Evolutionary conservation across 2,113 vertebrate species (phyloP), one percentile per base, ranked within the genome.

Genomic region (Sitta europaea): DNA sequence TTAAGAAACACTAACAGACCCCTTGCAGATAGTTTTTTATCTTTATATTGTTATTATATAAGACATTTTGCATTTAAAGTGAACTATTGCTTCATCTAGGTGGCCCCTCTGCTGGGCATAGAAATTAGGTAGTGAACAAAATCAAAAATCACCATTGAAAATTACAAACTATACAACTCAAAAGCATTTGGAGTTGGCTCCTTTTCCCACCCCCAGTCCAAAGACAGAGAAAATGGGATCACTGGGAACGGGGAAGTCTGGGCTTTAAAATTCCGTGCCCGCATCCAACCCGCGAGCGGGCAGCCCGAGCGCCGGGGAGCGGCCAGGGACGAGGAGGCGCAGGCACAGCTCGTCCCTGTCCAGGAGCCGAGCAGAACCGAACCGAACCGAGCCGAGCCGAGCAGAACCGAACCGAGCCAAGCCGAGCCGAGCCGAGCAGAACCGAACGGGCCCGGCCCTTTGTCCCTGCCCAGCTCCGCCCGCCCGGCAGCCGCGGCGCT

Each of bases 1-100:
- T 92, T 93, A 93, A 97, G 93, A 97, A 97, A 96, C 68, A 83
- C 72, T 90, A 83, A 86, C 92, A 95, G 87, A 94, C 92, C 95
- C 86, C 89, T 97, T 50, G 76, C 88, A 74, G 94, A 94, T 65
- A 88, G 36, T 36, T 91, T 95, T 88, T 90, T 89, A 54, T 31
- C 82, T 92, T 73, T 42, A 50, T 94, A 86, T 61, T 62, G 82
- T 84, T 50, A 72, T 59, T 92, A 86, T 76, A 93, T 96, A 95
- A 97, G 85, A 92, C 81, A 59, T 96, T 90, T 57, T 77, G 91
- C 59, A 48, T 84, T 94, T 93, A 87, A 94, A 79, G 70, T 96
- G 91, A 96, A 97, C 94, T 96, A 96, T 96, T 94, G 94, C 94
- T 97, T 96, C 87, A 72, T 93, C 84, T 93, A 91, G 83, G 95